These are phyloP conservation scores for Sapajus apella DNA, from an alignment of 2,113 vertebrate species.

Conservation along the genomic window DNA sequence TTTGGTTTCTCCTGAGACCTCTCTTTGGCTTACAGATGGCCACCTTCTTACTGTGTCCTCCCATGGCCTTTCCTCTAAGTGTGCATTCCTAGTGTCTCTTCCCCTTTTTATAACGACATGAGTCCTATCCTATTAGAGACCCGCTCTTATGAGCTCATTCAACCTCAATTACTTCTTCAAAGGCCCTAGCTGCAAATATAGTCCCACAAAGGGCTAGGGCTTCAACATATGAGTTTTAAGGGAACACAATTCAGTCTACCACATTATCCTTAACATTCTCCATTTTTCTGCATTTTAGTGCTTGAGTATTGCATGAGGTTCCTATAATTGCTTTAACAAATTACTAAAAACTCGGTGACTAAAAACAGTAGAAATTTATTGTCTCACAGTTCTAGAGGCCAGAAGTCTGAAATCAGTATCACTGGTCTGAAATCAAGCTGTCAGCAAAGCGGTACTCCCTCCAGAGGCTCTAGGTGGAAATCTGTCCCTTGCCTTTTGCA, in stretches of 20 bases:
- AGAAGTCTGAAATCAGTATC: background rate
- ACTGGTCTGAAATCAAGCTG: background rate
- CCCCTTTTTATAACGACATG: background rate
- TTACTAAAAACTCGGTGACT: background rate
- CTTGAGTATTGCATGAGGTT: background rate
- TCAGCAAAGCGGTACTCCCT: background rate
- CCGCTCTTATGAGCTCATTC: background rate
- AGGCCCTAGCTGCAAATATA: background rate
- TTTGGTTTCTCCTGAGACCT: background rate
- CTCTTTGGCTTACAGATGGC: background rate
- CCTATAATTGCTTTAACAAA: background rate
- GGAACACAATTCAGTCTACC: background rate
- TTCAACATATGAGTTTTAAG: background rate
- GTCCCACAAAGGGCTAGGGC: background rate
- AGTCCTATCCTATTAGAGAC: background rate
- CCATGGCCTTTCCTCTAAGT: background rate
- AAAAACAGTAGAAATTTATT: background rate
- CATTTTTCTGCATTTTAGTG: background rate
- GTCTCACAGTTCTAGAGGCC: background rate
- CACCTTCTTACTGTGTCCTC: background rate
- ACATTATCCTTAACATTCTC: background rate
- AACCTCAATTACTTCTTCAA: conserved; percentile 2
- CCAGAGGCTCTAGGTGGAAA: background rate
- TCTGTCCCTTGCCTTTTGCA: background rate
- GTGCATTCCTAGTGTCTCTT: background rate